Conservation (phyloP, 2,113 vertebrate genomes). For the Noturus placidus region DNA sequence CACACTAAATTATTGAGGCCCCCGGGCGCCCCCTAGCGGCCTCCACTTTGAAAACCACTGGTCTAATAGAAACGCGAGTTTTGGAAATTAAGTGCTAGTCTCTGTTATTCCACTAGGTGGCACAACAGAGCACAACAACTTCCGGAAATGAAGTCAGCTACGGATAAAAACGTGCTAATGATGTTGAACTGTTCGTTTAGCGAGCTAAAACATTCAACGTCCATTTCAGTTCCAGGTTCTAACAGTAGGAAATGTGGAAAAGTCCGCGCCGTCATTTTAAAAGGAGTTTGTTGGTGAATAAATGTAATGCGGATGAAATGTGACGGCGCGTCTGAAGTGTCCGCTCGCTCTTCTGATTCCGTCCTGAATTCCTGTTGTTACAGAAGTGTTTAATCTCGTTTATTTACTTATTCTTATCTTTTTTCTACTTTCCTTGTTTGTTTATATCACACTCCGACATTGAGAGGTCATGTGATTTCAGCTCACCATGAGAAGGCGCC, state of each 20-base stretch:
- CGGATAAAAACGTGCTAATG: not conserved
- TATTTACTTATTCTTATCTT: not conserved
- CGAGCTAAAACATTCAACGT: not conserved
- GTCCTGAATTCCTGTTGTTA: too few relatives aligned
- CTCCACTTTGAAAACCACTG: too few relatives aligned
- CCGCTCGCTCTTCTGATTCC: too few relatives aligned
- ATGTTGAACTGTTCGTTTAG: not conserved
- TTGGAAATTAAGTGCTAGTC: not conserved
- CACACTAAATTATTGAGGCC: too few relatives aligned
- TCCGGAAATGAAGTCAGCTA: not conserved
- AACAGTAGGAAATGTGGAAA: not conserved
- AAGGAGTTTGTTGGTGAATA: too few relatives aligned
- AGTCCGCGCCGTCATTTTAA: too few relatives aligned
- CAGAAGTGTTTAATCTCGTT: not conserved
- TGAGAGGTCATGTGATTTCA: not conserved
- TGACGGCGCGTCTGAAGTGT: too few relatives aligned
- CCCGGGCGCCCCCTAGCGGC: too few relatives aligned
- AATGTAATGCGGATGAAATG: too few relatives aligned
- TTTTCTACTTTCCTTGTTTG: too few relatives aligned
- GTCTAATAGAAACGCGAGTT: not conserved
- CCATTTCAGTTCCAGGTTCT: not conserved
- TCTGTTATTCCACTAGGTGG: not conserved
- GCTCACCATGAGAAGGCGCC: not conserved
- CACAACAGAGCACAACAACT: not conserved
- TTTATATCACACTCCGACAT: too few relatives aligned